Base-by-base conservation (phyloP, 2,113 vertebrate species). In the Ceyx margarethae region DNA sequence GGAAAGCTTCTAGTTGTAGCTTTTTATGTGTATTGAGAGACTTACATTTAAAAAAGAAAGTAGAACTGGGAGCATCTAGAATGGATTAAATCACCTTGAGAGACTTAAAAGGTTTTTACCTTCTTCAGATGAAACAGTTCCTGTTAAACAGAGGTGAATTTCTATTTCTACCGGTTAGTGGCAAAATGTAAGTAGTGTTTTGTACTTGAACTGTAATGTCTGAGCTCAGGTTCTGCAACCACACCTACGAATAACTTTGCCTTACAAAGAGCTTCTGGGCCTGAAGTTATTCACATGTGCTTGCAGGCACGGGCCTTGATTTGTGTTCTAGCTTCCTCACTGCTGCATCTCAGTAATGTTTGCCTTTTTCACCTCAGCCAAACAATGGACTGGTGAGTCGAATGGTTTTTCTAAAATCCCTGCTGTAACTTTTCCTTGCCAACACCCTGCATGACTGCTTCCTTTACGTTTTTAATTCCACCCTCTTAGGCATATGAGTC, bases 311-410 rank as follows among this genome's bases (percentile, higher is more conserved):
- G 48, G 76, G 95, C 91, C 85, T 95, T 94, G 90, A 60, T 91
- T 94, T 96, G 80, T 96, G 89, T 91, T 87, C 68, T 95, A 46
- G 74, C 91, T 87, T 79, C 85, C 86, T 79, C 82, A 92, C 25
- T 96, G 91, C 67, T 96, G 81, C 88, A 94, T 93, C 93, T 91
- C 87, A 96, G 93, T 96, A 97, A 96, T 94, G 81, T 96, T 94
- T 96, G 75, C 93, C 91, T 97, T 96, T 96, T 96, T 92, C 89
- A 94, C 92, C 94, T 96, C 94, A 97, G 96, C 96, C 96, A 96
- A 96, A 97, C 96, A 97, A 97, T 97, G 96, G 96, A 97, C 85
- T 95, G 96, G 96, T 97, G 95, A 97, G 96, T 97, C 4, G 6
- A 93, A 92, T 90, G 58, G 85, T 89, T 94, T 86, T 96, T 91